Evolutionary conservation across 2,797 vertebrate species (phyloP).

Genomic region (Acestrorhynchus altus): DNA sequence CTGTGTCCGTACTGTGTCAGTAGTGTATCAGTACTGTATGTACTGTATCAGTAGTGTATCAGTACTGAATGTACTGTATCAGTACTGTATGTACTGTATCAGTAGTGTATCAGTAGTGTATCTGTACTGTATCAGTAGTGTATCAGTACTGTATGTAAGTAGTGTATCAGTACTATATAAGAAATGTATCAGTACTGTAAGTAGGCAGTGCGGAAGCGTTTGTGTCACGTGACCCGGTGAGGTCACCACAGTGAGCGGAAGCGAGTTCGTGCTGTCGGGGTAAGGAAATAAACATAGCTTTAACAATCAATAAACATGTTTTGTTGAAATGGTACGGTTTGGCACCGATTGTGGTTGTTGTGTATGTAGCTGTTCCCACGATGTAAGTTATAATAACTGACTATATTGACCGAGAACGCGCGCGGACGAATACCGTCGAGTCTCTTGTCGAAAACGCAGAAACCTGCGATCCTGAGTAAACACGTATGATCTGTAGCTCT

Average conservation of each 20-base stretch:
- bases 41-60: too few species aligned
- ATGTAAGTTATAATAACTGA: neutral
- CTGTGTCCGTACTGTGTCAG: too few species aligned
- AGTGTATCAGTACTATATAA: too few species aligned
- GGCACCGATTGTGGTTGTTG: too few species aligned
- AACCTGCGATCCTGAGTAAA: neutral
- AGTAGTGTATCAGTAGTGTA: too few species aligned
- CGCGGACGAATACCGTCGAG: neutral
- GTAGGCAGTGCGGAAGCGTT: too few species aligned
- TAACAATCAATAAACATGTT: conserved; percentile 6
- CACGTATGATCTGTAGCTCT: neutral
- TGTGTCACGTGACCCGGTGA: conserved; percentile 61
- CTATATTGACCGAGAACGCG: neutral
- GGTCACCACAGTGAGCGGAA: conserved; percentile 63
- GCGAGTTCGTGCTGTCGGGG: conserved; percentile 58
- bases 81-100: too few species aligned
- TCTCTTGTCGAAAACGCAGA: neutral
- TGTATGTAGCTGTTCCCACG: neutral
- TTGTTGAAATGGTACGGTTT: neutral
- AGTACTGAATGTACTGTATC: too few species aligned
- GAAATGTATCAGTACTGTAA: too few species aligned
- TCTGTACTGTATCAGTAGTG: too few species aligned
- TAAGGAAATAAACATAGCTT: conserved; percentile 80
- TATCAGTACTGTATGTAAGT: too few species aligned
- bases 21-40: too few species aligned